Evolutionary conservation across 2,888 invertebrate genomes (phyloP).

Genomic region (Apamea sordens): DNA sequence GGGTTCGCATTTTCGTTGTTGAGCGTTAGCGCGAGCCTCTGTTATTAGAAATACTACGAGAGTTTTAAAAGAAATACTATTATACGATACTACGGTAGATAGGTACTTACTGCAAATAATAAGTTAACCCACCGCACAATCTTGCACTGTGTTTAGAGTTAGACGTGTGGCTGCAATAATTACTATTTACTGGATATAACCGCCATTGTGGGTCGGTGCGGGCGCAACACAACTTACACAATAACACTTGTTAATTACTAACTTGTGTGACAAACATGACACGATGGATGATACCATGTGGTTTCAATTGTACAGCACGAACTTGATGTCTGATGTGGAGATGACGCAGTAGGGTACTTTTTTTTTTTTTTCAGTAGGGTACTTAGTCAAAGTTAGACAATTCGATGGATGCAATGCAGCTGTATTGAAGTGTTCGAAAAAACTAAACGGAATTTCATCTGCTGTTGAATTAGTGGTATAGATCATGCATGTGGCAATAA

Average conservation of each 20-base stretch:
- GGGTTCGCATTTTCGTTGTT: no score
- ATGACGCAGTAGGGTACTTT: not conserved
- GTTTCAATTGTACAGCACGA: conserved; percentile 12
- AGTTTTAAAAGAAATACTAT: conserved; percentile 1
- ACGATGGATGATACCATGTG: conserved; percentile 19
- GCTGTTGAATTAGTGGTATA: not conserved
- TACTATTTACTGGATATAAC: conserved; percentile 30
- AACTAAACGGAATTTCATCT: not conserved
- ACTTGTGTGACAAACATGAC: conserved; percentile 28
- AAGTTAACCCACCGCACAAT: not conserved
- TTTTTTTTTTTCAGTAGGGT: no score
- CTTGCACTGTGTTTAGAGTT: not conserved
- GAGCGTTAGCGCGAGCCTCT: no score
- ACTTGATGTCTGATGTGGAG: not conserved
- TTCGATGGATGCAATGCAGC: not conserved
- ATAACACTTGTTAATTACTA: conserved; percentile 48
- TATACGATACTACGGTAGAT: not conserved
- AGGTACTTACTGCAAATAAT: not conserved
- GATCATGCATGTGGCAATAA: not conserved
- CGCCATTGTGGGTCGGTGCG: conserved; percentile 21
- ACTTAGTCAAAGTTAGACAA: conserved; percentile 1
- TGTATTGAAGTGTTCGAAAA: not conserved
- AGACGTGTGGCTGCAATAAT: conserved; percentile 30
- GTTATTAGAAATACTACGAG: no score
- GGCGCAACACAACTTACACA: conserved; percentile 35